Conservation (phyloP, 2,113 vertebrate species). For the Lepus timidus region DNA sequence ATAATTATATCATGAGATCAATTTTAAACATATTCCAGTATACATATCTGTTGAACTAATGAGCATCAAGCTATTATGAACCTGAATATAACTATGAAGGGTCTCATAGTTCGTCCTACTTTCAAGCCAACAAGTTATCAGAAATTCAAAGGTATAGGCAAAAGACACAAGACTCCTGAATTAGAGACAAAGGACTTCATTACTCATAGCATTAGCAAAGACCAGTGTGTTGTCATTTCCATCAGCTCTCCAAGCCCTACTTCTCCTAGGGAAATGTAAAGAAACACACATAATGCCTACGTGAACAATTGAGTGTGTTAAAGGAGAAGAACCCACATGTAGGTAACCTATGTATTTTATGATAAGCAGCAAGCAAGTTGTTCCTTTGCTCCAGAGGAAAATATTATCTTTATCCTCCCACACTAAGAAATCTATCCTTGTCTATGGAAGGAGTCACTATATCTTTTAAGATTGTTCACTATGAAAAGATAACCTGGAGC, state of each 20-base stretch:
- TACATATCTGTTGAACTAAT: background rate
- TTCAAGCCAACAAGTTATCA: background rate
- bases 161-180: background rate
- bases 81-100: background rate
- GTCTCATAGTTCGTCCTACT: background rate
- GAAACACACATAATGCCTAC: background rate
- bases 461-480: background rate
- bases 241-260: background rate
- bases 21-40: constrained; percentile 6
- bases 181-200: background rate
- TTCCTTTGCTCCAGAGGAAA: background rate
- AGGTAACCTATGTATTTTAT: background rate
- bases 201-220: background rate
- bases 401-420: background rate
- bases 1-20: background rate
- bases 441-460: background rate
- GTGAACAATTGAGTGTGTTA: background rate
- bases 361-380: background rate
- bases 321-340: background rate
- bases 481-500: background rate
- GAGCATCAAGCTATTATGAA: background rate
- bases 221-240: background rate
- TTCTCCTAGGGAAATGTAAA: background rate
- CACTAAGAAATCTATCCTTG: background rate
- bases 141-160: background rate